phyloP scores from a whole-genome alignment of 2,113 vertebrate genomes.

The Tachysurus vachellii region DNA sequence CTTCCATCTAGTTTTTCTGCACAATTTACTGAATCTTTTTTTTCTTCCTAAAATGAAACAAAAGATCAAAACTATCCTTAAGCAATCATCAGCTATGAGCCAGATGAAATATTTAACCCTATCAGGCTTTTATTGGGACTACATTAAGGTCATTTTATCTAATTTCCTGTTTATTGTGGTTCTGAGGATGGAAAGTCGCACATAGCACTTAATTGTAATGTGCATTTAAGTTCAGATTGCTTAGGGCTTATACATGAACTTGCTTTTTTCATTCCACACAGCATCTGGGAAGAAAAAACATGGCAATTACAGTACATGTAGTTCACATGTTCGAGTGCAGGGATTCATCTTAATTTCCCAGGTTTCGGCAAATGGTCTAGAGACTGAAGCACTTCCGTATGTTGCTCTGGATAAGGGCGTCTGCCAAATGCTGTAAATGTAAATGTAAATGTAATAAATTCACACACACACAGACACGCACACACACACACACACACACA shows the following conservation, averaged over 20 bases:
- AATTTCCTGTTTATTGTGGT: conserved; percentile 42
- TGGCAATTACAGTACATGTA: neutral
- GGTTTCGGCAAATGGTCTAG: too few species aligned
- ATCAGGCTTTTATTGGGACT: conserved; percentile 41
- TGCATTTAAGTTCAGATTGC: neutral
- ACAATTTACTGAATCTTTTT: neutral
- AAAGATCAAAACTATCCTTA: conserved; percentile 12
- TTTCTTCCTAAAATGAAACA: neutral
- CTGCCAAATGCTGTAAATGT: too few species aligned
- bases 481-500: neutral
- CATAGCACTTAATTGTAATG: neutral
- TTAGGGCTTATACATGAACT: neutral
- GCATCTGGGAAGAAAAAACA: neutral
- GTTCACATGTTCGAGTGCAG: too few species aligned
- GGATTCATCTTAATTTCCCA: neutral
- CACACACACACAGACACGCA: too few species aligned
- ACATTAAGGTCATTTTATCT: conserved; percentile 40
- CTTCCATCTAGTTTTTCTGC: neutral
- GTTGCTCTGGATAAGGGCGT: too few species aligned
- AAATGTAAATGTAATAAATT: too few species aligned
- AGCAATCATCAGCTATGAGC: neutral
- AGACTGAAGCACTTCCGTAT: too few species aligned
- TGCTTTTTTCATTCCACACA: neutral
- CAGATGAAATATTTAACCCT: conserved; percentile 4
- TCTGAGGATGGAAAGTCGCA: conserved; percentile 30